These are phyloP conservation scores for Propithecus perrieri DNA, from an alignment of 2,797 vertebrate species.

Conservation along the genomic window DNA sequence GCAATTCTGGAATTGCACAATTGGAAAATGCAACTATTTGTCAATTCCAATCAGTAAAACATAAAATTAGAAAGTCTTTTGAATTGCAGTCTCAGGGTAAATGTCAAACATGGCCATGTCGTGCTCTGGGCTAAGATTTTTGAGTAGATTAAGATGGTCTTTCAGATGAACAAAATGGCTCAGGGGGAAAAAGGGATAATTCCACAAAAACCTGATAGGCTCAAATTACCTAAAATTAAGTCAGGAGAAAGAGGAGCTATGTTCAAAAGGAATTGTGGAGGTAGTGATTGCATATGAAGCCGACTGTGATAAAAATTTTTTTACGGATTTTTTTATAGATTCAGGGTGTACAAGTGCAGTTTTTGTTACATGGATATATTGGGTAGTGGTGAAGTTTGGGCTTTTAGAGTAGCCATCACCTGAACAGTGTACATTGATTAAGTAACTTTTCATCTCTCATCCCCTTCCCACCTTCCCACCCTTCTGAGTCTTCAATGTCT, in stretches of 20 bases:
- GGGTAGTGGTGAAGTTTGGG: neutral
- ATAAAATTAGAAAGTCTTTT: neutral
- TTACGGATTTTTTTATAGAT: neutral
- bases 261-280: neutral
- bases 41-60: slow-evolving; percentile 7
- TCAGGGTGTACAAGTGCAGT: neutral
- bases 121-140: neutral
- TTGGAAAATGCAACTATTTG: neutral
- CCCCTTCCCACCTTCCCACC: neutral
- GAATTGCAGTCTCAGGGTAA: neutral
- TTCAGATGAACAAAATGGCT: neutral
- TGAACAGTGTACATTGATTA: neutral
- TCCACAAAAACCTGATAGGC: neutral
- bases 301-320: neutral
- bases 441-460: neutral
- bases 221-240: neutral
- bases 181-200: neutral
- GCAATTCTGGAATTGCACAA: neutral
- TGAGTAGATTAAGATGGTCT: neutral
- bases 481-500: neutral
- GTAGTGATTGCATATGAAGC: neutral
- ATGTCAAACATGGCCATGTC: neutral
- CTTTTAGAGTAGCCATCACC: neutral
- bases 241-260: neutral
- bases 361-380: neutral